Base-by-base conservation (phyloP, 2,888 invertebrate genomes). In the Silvanus unidentatus region DNA sequence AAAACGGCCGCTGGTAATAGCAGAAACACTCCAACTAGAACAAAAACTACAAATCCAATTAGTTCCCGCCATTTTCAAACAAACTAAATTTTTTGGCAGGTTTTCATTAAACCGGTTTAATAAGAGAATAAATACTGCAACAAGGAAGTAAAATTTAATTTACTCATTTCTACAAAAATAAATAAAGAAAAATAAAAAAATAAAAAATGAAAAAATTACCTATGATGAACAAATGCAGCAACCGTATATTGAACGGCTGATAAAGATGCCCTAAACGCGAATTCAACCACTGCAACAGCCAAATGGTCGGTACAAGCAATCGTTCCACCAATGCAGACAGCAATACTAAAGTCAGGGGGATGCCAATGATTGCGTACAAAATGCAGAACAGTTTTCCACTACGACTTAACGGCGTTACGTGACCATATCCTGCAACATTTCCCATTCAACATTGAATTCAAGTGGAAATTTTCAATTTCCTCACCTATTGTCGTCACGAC, bases 371-470 rank as follows among this genome's bases (percentile, higher is more conserved):
- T 1, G 91, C 90, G 73, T 89, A 94, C 42, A 88, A 69, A 69
- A 94, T 88, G 72, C 90, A 90, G 75, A 93, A 92, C 44, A 89
- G 73, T 73, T 93, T 92, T 16, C 94, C 93, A 1, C 82, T 84
- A 69, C 86, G 80, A 39, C 90, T 88, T 11, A 91, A 74, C 0
- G 93, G 92, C 0, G 91, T 88, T 42, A 92, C 88, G 70, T 91
- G 88, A 4, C 93, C 93, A 72, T 93, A 94, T 41, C 92, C 91
- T 90, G n/a, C n/a, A n/a, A n/a, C n/a, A n/a, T n/a, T n/a, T n/a
- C n/a, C n/a, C n/a, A n/a, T n/a, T n/a, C n/a, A n/a, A n/a, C n/a
- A n/a, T n/a, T n/a, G n/a, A n/a, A n/a, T n/a, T n/a, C n/a, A n/a
- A n/a, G n/a, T n/a, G n/a, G n/a, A n/a, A n/a, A n/a, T n/a, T n/a